Evolutionary conservation across 1,140 invertebrate species (phyloP).

Genomic region (Sitobion miscanthi): DNA sequence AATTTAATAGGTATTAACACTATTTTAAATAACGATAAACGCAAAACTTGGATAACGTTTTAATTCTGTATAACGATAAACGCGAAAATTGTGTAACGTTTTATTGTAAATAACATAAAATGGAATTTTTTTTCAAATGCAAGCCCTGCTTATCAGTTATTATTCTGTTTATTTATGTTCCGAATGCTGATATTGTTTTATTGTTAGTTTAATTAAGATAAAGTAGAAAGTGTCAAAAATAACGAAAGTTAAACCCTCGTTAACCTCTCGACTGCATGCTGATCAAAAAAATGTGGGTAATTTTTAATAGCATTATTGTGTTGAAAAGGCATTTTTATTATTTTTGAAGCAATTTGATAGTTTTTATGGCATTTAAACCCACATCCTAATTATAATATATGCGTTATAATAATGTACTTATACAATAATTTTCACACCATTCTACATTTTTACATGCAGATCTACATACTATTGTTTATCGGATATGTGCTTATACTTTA

Average conservation of each 20-base stretch:
- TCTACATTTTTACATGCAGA: background rate
- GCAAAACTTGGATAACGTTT: too few species aligned
- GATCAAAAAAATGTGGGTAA: background rate
- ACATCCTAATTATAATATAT: too few species aligned
- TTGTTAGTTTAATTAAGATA: background rate
- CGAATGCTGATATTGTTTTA: too few species aligned
- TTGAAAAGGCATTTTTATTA: background rate
- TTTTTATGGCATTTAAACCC: background rate
- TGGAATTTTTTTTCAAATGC: too few species aligned
- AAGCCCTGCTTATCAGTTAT: too few species aligned
- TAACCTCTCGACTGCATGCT: too few species aligned
- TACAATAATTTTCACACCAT: background rate
- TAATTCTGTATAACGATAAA: too few species aligned
- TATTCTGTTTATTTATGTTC: background rate
- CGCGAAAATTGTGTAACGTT: too few species aligned
- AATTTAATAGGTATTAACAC: too few species aligned
- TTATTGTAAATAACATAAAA: too few species aligned
- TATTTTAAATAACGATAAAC: too few species aligned
- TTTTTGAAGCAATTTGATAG: background rate
- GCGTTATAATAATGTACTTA: background rate
- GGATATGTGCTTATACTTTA: background rate
- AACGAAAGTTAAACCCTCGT: background rate
- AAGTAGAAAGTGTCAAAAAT: background rate
- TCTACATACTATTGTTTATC: background rate
- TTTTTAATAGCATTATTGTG: background rate